phyloP scores from a whole-genome alignment of 2,113 vertebrate species.

The Mastomys natalensis region DNA sequence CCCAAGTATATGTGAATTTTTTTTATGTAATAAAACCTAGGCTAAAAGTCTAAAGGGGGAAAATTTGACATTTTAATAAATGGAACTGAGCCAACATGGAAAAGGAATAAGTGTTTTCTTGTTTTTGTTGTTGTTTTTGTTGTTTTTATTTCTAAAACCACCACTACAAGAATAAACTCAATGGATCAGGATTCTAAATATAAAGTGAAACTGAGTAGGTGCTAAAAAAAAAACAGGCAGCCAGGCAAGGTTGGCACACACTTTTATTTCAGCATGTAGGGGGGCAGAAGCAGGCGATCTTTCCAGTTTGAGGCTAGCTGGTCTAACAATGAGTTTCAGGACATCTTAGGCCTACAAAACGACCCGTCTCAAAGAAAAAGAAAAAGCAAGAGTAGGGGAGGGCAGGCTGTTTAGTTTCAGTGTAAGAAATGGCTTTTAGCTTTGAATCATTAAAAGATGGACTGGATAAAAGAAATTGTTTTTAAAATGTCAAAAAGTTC shows the following conservation, averaged over 20 bases:
- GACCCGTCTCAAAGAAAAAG: not conserved
- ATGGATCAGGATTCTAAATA: not conserved
- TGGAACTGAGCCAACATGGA: not conserved
- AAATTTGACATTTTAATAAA: not conserved
- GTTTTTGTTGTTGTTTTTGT: no score
- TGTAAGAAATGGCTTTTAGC: not conserved
- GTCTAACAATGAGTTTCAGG: not conserved
- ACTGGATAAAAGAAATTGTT: not conserved
- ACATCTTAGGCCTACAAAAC: not conserved
- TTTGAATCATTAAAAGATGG: not conserved
- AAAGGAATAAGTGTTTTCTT: not conserved
- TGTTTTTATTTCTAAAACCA: not conserved
- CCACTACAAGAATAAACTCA: not conserved
- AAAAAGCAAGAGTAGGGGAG: no score
- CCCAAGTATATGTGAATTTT: not conserved
- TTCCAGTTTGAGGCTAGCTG: not conserved
- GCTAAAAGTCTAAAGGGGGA: not conserved
- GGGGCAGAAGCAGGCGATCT: not conserved
- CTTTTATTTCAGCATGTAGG: not conserved
- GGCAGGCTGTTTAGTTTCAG: not conserved
- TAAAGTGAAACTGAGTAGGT: not conserved
- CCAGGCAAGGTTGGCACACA: not conserved
- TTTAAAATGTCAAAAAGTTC: not conserved
- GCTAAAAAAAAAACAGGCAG: not conserved
- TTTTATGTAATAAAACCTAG: not conserved